Conservation (phyloP, 64 coral and sea anemone species). For the Montipora capricornis region DNA sequence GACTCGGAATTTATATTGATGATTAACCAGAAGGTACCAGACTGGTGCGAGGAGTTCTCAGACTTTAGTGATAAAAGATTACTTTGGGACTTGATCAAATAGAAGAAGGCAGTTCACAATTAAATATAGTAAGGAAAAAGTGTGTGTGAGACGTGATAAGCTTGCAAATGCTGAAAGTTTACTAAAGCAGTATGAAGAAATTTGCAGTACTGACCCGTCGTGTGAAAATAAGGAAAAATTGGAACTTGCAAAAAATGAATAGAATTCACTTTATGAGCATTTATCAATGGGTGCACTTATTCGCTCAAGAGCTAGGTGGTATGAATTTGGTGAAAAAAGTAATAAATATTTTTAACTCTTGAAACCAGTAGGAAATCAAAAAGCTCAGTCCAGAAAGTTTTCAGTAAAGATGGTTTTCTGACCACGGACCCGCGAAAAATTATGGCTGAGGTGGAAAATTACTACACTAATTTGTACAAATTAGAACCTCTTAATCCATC, state of each 20-base stretch:
- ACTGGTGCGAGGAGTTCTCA: conserved; percentile 23
- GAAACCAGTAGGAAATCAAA: conserved; percentile 30
- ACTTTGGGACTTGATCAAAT: conserved; percentile 64
- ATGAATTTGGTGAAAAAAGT: no score
- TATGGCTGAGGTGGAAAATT: conserved; percentile 17
- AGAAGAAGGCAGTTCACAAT: conserved; percentile 59
- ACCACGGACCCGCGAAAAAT: neutral
- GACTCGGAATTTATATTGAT: conserved; percentile 35
- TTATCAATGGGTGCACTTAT: neutral
- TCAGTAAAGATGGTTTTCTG: conserved; percentile 8
- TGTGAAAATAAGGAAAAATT: neutral
- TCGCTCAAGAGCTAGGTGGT: no score
- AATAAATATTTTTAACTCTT: neutral
- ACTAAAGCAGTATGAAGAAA: neutral
- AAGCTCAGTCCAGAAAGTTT: conserved; percentile 3
- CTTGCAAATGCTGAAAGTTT: neutral
- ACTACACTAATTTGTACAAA: conserved; percentile 5
- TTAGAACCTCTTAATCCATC: neutral
- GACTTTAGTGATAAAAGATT: conserved; percentile 32
- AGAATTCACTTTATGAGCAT: conserved; percentile 28
- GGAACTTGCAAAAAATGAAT: conserved; percentile 5
- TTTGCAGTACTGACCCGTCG: neutral
- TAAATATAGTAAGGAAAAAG: conserved; percentile 53
- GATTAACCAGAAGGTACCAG: conserved; percentile 39
- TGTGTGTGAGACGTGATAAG: neutral